A percentile compares a stretch with the other conserved stretches of the same genome.
phyloP scores from a whole-genome alignment of 64 coral and sea anemone species.

The Pachyseris speciosa region DNA sequence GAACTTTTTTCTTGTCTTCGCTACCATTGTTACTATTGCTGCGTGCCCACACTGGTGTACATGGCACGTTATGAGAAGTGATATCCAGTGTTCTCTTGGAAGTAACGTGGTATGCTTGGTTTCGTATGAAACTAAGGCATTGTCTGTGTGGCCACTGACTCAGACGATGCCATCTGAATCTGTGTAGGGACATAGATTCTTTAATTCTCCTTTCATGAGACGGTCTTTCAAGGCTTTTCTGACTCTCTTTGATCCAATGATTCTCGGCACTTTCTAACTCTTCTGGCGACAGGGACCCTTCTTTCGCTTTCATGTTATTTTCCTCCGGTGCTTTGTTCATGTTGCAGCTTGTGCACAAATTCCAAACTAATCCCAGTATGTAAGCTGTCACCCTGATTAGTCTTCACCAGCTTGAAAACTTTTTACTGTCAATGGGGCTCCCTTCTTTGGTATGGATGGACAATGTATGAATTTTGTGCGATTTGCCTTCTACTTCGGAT shows the following conservation, averaged over 20 bases:
- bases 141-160: conserved; percentile 58
- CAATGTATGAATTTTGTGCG: neutral
- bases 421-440: neutral
- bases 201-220: conserved; percentile 29
- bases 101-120: conserved; percentile 37
- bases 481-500: neutral
- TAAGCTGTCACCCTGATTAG: conserved; percentile 22
- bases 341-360: conserved; percentile 13
- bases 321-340: neutral
- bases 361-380: conserved; percentile 12
- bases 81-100: conserved; percentile 35
- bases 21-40: neutral
- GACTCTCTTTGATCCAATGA: neutral
- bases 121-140: conserved; percentile 49
- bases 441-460: neutral
- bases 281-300: conserved; percentile 26
- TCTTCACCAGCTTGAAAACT: conserved; percentile 47
- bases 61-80: conserved; percentile 45
- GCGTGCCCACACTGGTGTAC: neutral
- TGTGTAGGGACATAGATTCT: conserved; percentile 28
- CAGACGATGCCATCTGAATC: conserved; percentile 23
- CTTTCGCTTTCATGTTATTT: neutral
- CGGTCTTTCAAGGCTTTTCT: conserved; percentile 38
- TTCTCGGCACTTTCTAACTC: conserved; percentile 9
- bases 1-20: conserved; percentile 45